Evolutionary conservation across 2,113 vertebrate genomes (phyloP), one percentile per base, ranked within the genome.

Genomic region (Microcebus griseorufus): DNA sequence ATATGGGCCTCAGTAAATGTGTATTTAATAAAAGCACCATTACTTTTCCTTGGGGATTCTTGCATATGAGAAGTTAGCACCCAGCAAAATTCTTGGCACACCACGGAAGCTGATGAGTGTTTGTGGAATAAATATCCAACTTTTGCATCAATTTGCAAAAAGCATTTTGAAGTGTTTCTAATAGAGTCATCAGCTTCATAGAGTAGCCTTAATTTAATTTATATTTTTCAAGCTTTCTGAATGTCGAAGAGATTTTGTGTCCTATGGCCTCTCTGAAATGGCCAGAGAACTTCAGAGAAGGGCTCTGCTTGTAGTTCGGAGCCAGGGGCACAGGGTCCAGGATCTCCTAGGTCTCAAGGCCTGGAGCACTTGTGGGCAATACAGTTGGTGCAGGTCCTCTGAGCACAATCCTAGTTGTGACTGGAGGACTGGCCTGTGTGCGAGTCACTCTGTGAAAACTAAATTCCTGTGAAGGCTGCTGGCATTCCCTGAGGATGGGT

Each of bases 81-180:
- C 45, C 73, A 89, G 37, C 65, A 72, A 85, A 89, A 42, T 48
- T 58, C 34, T 83, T 80, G 62, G 64, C 60, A 75, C 4, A 32
- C 37, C 27, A 70, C 16, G 70, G 62, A 82, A 67, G 32, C 29
- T 67, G 58, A 79, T 58, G 39, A 83, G 80, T 97, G 64, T 45
- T 85, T 81, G 53, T 90, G 23, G 64, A 80, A 45, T 90, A 93
- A 91, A 67, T 76, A 75, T 42, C 65, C 58, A 84, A 76, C 80
- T 88, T 90, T 12, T 39, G 45, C 64, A 92, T 87, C 13, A 25
- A 53, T 94, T 82, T 92, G 42, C 72, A 87, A 67, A 93, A 93
- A 34, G 70, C 18, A 16, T 81, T 81, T 67, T 14, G n/a, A 88
- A 78, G 18, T 93, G 17, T 53, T 95, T 96, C 94, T 82, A 80